Base-by-base conservation (phyloP, 2,888 invertebrate genomes). In the Glomeris marginata region DNA sequence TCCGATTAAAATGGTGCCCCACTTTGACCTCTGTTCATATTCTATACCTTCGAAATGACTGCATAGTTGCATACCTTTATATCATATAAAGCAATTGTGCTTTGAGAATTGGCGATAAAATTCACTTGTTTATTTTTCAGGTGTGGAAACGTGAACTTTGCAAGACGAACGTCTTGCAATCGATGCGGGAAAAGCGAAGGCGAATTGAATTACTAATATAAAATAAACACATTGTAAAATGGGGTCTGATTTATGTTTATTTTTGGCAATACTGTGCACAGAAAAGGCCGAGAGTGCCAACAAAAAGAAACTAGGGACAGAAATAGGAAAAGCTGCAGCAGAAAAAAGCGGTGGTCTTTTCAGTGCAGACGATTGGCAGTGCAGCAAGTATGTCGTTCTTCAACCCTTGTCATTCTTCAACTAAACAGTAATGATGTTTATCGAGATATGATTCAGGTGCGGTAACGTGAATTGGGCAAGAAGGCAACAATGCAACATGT, bases 381-480 rank as follows among this genome's bases (percentile, higher is more conserved):
- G 98, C 69, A 90, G 87, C 69, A 95, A 95, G 74, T 75, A 60
- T 60, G 60, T 50, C 48, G 33, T 54, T 44, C 44, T n/a, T n/a
- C n/a, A n/a, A n/a, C n/a, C n/a, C n/a, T n/a, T 60, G 60, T 50
- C 48, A 34, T 54, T 44, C 44, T 47, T 55, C 21, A 45, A 10
- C 18, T 15, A 16, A 34, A 2, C 8, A 45, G 28, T n/a, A 35
- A 34, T 11, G 11, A 21, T 18, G 8, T 16, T 38, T 5, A 16
- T 8, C 6, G 15, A 15, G 8, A 38, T 38, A 66, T 65, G 6
- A 49, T 44, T 36, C 36, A 75, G 73, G 68, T 98, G 98, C 72
- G 95, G 95, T n/a, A 98, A 98, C 69, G 97, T 98, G 11, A 98
- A 98, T 69, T 94, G 94, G 98, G 95, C 97, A 21, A 75, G 94